Evolutionary conservation across 2,888 invertebrate species (phyloP).

Genomic region (Catocala nupta): DNA sequence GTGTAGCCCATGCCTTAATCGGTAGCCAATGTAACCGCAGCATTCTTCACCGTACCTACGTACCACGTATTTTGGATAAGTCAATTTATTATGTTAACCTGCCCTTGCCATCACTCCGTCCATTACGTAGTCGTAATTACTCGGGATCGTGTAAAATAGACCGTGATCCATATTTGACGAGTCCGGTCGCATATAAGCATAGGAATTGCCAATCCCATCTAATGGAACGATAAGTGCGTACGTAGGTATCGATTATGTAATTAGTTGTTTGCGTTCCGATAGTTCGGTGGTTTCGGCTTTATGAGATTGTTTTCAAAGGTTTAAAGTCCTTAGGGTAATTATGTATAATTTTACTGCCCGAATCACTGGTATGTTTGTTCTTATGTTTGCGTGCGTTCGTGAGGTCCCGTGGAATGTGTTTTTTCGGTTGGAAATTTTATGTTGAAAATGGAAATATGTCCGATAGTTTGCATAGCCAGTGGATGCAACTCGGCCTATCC

Average conservation of each 20-base stretch:
- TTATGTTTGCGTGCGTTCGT: too few relatives aligned
- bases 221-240: slow-evolving; percentile 62
- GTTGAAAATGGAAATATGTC: too few relatives aligned
- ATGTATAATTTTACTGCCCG: too few relatives aligned
- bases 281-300: slow-evolving; percentile 9
- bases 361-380: too few relatives aligned
- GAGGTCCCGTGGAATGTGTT: too few relatives aligned
- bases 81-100: slow-evolving; percentile 58
- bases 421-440: too few relatives aligned
- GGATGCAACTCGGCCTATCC: too few relatives aligned
- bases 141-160: slow-evolving; percentile 58
- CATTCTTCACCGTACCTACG: slow-evolving; percentile 46
- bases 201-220: slow-evolving; percentile 67
- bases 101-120: slow-evolving; percentile 56
- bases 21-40: slow-evolving; percentile 48
- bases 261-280: not conserved
- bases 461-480: too few relatives aligned
- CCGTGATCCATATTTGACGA: slow-evolving; percentile 43
- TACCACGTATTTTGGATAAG: slow-evolving; percentile 37
- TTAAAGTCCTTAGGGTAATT: too few relatives aligned
- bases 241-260: slow-evolving; percentile 20
- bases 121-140: slow-evolving; percentile 64
- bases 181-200: slow-evolving; percentile 48
- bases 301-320: too few relatives aligned
- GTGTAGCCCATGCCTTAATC: slow-evolving; percentile 42